Base-by-base conservation (phyloP, 2,113 vertebrate species). In the Origma solitaria region DNA sequence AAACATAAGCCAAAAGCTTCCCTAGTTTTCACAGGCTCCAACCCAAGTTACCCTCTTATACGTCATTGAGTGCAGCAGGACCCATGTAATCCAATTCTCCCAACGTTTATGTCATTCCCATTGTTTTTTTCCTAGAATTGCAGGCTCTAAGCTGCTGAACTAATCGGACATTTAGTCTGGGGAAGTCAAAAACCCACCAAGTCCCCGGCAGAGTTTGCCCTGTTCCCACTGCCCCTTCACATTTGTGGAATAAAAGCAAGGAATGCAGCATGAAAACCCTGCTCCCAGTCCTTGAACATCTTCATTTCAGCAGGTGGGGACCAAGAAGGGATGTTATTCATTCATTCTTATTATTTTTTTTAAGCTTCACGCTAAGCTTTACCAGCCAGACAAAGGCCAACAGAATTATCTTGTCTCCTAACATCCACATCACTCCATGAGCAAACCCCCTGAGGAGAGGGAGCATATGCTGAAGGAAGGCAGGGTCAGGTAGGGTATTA, bases 101-200 rank as follows among this genome's bases (percentile, higher is more conserved):
- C 89, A 95, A 90, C 79, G 56, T 92, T 83, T 90, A 82, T 88
- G 90, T 92, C 92, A 94, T 47, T 60, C 90, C 60, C 56, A 88
- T 94, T 93, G 92, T 95, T 78, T 96, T 90, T 76, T 93, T 92
- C 95, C 83, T 72, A 85, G 90, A 97, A 96, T 2, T 90, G 82
- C 83, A 92, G 35, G n/a, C 80, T 68, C 50, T 58, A 58, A 95
- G 82, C 80, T 60, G 90, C 92, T 93, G 92, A 94, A 94, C 89
- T 92, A 88, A 96, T 90, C 10, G 3, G 57, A 90, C 92, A 90
- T 71, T 47, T 62, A 60, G 57, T 16, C 60, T 71, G 1, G 62
- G 70, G 24, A 90, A 94, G 85, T 78, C 37, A 77, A 93, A 90
- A 86, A 58, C 44, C 56, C 85, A 65, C 50, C 49, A 78, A 31